A percentile compares a stretch with the other conserved stretches of the same genome.
phyloP scores from a whole-genome alignment of 2,113 vertebrate species.

The Lophura nycthemera region DNA sequence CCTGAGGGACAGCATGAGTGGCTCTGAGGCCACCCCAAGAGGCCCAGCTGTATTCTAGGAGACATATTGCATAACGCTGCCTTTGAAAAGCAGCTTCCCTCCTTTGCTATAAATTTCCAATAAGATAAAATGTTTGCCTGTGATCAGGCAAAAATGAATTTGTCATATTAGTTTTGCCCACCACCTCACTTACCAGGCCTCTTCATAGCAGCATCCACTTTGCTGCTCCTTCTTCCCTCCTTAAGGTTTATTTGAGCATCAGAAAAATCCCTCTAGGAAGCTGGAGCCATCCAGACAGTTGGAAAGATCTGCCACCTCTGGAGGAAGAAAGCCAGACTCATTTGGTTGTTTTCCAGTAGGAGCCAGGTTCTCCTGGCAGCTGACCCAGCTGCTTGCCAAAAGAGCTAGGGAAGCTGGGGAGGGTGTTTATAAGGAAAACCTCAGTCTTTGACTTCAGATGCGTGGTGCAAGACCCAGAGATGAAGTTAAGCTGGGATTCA shows the following conservation, averaged over 20 bases:
- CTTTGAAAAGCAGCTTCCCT: background rate
- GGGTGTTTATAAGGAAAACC: background rate
- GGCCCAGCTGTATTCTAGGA: rapidly evolving
- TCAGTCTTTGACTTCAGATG: background rate
- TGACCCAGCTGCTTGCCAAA: background rate
- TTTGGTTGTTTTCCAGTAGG: background rate
- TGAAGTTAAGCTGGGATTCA: background rate
- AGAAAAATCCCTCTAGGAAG: background rate
- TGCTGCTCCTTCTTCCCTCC: background rate
- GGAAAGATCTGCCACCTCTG: rapidly evolving
- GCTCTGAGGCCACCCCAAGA: background rate
- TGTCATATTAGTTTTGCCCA: background rate
- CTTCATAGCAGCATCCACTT: background rate
- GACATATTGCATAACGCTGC: background rate
- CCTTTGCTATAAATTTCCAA: background rate
- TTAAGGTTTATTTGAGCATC: background rate
- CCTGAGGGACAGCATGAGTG: background rate
- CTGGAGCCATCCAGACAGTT: background rate
- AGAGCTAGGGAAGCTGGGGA: background rate
- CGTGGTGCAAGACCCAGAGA: background rate
- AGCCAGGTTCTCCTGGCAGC: background rate
- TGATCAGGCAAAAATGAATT: background rate
- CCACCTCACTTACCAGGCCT: background rate
- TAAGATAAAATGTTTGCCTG: background rate
- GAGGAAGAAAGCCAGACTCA: background rate